Conservation (phyloP, 2,888 invertebrate genomes). For the Leucania comma region DNA sequence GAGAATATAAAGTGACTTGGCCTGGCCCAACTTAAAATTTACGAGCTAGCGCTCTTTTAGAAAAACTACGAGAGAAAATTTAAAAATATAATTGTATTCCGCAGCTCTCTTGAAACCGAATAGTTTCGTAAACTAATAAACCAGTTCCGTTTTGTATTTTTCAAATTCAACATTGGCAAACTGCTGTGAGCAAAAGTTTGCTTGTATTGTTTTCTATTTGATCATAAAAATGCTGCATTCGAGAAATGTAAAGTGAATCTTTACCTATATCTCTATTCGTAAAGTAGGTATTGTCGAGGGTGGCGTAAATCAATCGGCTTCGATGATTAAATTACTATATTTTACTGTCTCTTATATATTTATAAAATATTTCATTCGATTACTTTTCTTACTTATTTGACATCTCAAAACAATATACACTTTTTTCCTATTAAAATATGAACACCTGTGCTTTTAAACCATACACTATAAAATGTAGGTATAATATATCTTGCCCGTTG, state of each 20-base stretch:
- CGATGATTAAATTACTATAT: too few relatives aligned
- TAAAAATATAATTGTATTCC: conserved; percentile 42
- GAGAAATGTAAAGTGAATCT: not conserved
- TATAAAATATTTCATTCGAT: too few relatives aligned
- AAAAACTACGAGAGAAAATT: conserved; percentile 30
- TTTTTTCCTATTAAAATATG: too few relatives aligned
- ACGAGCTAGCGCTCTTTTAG: conserved; percentile 28
- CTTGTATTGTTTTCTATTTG: conserved; percentile 16
- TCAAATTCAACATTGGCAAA: conserved; percentile 38
- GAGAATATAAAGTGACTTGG: conserved; percentile 46
- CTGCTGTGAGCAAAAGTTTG: conserved; percentile 23
- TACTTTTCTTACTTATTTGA: too few relatives aligned
- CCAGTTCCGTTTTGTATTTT: conserved; percentile 40
- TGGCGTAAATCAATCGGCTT: too few relatives aligned
- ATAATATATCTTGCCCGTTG: too few relatives aligned
- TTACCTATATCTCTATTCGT: not conserved
- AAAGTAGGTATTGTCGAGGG: not conserved
- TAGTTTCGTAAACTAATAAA: conserved; percentile 53
- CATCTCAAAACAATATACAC: too few relatives aligned
- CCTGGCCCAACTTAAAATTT: conserved; percentile 29
- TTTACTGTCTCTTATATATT: too few relatives aligned
- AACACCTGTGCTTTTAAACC: too few relatives aligned
- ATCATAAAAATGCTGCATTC: conserved; percentile 1
- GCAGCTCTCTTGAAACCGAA: conserved; percentile 38
- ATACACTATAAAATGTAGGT: too few relatives aligned